Base-by-base conservation (phyloP, 2,797 vertebrate genomes). In the Taeniopygia guttata region DNA sequence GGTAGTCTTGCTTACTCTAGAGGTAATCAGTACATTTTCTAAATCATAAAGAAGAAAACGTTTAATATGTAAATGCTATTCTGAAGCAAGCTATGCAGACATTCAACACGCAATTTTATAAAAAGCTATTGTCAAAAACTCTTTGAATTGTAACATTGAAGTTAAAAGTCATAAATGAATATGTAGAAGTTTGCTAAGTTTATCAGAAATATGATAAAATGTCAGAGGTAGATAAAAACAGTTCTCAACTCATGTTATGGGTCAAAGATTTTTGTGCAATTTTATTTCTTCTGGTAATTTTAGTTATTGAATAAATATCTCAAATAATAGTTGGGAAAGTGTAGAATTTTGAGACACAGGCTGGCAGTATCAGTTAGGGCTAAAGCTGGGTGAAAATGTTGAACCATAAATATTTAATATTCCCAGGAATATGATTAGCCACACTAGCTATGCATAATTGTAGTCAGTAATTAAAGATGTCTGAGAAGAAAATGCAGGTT, bases 191-290 rank as follows among this genome's bases (percentile, higher is more conserved):
- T 80, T 74, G 3, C 16, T 38, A 13, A 8, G 16, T 91, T 72
- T 8, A 29, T 51, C 29, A 82, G 10, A 76, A 84, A 58, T 42
- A 83, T 17, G 6, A 45, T 16, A 83, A 84, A 91, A 78, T 34
- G 1, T 38, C 25, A 66, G 5, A 34, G 40, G 6, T 13, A 48
- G 5, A 17, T 32, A 19, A 36, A 78, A 85, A 8, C 11, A 32
- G 9, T 7, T 7, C 8, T 14, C 68, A 84, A 22, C 5, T 3
- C 0, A 1, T 4, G 13, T 38, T 30, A 16, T 27, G 5, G 21
- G 22, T 60, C 2, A 1, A 43, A 17, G 25, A 18, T 15, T 92
- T 89, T 72, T 67, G 13, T 27, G 36, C 7, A 14, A 23, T 43
- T 27, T 60, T 42, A 5, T 42, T 70, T 70, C 11, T 76, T 73